phyloP scores from a whole-genome alignment of 2,113 vertebrate species.

The Eurypyga helias region DNA sequence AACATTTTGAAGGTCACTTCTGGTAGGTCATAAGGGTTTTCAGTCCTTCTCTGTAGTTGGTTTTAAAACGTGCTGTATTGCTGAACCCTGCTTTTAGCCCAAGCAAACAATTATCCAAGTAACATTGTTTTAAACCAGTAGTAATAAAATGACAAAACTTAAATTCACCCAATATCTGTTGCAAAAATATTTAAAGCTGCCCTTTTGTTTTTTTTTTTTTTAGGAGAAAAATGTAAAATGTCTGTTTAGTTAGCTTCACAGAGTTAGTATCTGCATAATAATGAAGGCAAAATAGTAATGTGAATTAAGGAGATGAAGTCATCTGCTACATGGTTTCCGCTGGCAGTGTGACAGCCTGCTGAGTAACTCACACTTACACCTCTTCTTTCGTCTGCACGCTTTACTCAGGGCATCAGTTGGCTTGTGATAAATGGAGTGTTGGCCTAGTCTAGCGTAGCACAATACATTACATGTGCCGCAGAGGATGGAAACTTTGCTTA shows the following conservation, averaged over 20 bases:
- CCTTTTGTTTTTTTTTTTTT: neutral
- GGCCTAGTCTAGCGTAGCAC: neutral
- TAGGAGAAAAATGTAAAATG: neutral
- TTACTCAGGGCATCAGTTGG: neutral
- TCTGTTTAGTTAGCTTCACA: neutral
- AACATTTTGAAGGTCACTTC: neutral
- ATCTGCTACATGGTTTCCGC: neutral
- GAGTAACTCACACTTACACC: neutral
- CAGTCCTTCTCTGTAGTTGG: neutral
- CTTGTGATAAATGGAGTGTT: neutral
- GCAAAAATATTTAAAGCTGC: neutral
- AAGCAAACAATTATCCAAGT: neutral
- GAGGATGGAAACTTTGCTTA: neutral
- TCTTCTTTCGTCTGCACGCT: rapidly evolving
- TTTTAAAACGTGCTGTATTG: neutral
- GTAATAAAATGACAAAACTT: neutral
- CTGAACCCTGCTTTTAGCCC: neutral
- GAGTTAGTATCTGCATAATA: neutral
- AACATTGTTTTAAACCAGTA: neutral
- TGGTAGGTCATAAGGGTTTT: neutral
- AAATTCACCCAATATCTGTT: neutral
- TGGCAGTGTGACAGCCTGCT: neutral
- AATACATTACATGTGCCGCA: neutral
- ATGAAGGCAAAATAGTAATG: neutral
- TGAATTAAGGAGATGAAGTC: neutral